Evolutionary conservation across 1,140 invertebrate genomes (phyloP).

Genomic region (Drosophila pseudoananassae): DNA sequence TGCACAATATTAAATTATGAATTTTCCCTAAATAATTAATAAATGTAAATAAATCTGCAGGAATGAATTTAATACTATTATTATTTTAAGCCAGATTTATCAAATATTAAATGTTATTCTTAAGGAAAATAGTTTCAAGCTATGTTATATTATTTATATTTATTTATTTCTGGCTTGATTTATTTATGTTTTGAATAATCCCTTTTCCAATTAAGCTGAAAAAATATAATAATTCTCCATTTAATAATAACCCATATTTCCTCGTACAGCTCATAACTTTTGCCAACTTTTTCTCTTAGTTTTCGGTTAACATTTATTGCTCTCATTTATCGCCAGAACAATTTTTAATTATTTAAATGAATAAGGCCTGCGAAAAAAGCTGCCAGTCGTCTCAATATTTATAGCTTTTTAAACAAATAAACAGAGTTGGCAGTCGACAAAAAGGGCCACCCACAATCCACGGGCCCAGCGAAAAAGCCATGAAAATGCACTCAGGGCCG

Average conservation of each 20-base stretch:
- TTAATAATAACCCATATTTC: constrained; percentile 3
- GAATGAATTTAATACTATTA: no score
- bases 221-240: background rate
- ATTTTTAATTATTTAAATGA: constrained; percentile 74
- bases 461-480: constrained; percentile 36
- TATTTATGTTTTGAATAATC: background rate
- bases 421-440: constrained; percentile 68
- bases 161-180: no score
- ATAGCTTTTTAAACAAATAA: constrained; percentile 84
- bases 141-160: no score
- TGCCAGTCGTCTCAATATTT: constrained; percentile 72
- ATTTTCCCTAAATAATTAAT: no score
- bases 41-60: no score
- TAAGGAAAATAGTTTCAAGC: no score
- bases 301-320: constrained; percentile 28
- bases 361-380: constrained; percentile 46
- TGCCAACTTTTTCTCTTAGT: constrained; percentile 10
- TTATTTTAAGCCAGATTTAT: no score
- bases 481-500: constrained; percentile 70
- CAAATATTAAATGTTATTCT: no score
- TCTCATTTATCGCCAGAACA: constrained; percentile 38
- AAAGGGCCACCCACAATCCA: constrained; percentile 54
- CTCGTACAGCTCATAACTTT: background rate
- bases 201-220: background rate
- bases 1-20: no score